Evolutionary conservation across 2,797 vertebrate genomes (phyloP), one percentile per base, ranked within the genome.

Genomic region (Pagetopsis macropterus): DNA sequence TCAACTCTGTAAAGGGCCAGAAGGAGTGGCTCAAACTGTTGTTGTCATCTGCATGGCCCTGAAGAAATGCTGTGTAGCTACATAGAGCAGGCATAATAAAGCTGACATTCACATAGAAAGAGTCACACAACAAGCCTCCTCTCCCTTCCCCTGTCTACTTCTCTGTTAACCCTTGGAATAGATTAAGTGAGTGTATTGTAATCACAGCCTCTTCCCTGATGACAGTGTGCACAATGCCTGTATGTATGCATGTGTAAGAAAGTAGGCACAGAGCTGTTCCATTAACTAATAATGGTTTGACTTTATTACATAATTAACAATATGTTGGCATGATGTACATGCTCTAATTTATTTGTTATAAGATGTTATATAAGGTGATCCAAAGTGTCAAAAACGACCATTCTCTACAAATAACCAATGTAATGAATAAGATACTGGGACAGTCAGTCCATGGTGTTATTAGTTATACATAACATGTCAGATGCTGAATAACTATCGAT

Each of bases 41-140:
- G 70, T 37, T 37, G 50, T 80, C 65, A 65, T 80, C 46, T 71
- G 61, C 50, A 51, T 65, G 48, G 55, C 49, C 77, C 72, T 71
- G 43, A 59, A 70, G 80, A 77, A 68, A 55, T 16, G 21, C 55
- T 43, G 15, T 21, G 41, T 48, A 70, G 48, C 49, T 54, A 72
- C 58, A 75, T 61, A 61, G 3, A n/a, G 33, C 59, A 59, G 19
- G 40, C 44, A 48, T 72, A 77, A 83, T 76, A 76, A 84, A 87
- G 77, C 56, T 31, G 46, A 49, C 63, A 78, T 87, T 83, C 65
- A 86, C 60, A 73, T 2, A 50, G 62, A 63, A 72, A 19, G 33
- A 84, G 9, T 49, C 55, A 71, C 15, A 44, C 12, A 84, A 76
- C 56, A 54, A 73, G 45, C 73, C 8, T 49, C 51, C 59, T 79